phyloP scores from a whole-genome alignment of 2,113 vertebrate species.

The Anolis carolinensis region DNA sequence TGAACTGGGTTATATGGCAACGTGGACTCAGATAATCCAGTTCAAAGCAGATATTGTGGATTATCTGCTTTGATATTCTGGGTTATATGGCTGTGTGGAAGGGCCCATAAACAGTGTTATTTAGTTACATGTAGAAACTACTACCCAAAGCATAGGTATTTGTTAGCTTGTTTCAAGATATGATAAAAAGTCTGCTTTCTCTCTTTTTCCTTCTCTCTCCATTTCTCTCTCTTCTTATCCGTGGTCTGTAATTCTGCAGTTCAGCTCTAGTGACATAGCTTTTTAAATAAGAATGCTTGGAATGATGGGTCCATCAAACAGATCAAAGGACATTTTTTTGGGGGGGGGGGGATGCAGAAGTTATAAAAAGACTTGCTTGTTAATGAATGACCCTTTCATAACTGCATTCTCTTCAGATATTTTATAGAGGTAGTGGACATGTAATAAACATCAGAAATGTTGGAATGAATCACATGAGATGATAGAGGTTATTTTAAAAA shows the following conservation, averaged over 20 bases:
- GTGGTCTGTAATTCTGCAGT: conserved; percentile 35
- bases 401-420: not conserved
- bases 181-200: conserved; percentile 44
- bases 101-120: not conserved
- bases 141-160: conserved; percentile 10
- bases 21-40: not conserved
- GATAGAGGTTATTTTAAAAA: too few relatives aligned
- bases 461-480: too few relatives aligned
- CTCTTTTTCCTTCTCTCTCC: not conserved
- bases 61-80: too few relatives aligned
- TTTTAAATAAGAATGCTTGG: conserved; percentile 44
- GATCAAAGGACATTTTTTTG: conserved; percentile 14
- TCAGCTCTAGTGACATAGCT: conserved; percentile 46
- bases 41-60: too few relatives aligned
- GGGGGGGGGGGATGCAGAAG: not conserved
- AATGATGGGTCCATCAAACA: conserved; percentile 27
- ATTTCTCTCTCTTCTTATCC: conserved; percentile 26
- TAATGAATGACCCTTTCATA: not conserved
- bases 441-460: too few relatives aligned
- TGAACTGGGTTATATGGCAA: too few relatives aligned
- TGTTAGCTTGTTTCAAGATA: conserved; percentile 15
- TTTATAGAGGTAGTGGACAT: not conserved
- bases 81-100: not conserved
- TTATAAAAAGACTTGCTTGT: too few relatives aligned
- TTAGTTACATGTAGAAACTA: conserved; percentile 16